A percentile compares a stretch with the other conserved stretches of the same genome.
Conservation (phyloP, 2,888 invertebrate species). For the Myopa tessellatipennis region DNA sequence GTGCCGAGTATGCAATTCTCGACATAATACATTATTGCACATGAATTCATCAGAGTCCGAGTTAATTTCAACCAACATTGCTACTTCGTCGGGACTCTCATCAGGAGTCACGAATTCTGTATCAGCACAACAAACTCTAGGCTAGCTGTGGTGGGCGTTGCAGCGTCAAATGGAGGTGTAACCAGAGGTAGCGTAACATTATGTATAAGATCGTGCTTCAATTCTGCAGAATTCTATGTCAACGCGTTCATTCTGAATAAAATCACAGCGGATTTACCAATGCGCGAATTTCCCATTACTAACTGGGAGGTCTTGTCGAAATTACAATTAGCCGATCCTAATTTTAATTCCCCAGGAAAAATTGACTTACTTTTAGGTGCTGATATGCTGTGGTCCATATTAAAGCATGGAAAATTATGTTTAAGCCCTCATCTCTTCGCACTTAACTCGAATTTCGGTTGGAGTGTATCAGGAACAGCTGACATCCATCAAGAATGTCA, state of each 20-base stretch:
- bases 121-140: neutral
- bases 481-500: too few relatives aligned
- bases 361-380: neutral
- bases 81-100: neutral
- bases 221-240: too few relatives aligned
- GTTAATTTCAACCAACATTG: neutral
- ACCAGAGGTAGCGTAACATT: too few relatives aligned
- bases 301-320: too few relatives aligned
- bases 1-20: conserved; percentile 3
- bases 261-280: too few relatives aligned
- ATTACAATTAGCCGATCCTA: neutral
- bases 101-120: neutral
- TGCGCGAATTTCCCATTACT: too few relatives aligned
- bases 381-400: neutral
- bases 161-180: too few relatives aligned
- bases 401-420: neutral
- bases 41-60: conserved; percentile 1
- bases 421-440: neutral
- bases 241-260: too few relatives aligned
- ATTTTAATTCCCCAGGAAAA: neutral
- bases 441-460: conserved; percentile 19
- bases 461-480: conserved; percentile 4
- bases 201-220: too few relatives aligned
- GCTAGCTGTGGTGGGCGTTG: too few relatives aligned
- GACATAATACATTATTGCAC: neutral